Evolutionary conservation across 1,140 invertebrate species (phyloP).

Genomic region (Drosophila ficusphila): DNA sequence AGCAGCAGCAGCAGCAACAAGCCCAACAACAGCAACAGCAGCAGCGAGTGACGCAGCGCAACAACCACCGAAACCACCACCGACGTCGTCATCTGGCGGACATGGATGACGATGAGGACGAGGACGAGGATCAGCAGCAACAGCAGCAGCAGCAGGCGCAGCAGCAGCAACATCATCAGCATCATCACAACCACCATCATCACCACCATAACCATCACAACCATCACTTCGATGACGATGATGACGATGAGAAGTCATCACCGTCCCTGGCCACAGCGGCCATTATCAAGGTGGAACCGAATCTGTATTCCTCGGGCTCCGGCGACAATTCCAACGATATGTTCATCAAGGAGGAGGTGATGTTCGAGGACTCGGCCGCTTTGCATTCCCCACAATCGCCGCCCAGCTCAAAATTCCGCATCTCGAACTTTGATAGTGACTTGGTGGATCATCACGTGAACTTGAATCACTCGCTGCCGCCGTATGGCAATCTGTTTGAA

Average conservation of each 20-base stretch:
- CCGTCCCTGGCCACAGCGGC: conserved; percentile 82
- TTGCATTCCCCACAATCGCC: conserved; percentile 80
- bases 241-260: conserved; percentile 83
- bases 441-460: conserved; percentile 80
- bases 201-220: conserved; percentile 66
- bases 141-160: conserved; percentile 22
- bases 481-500: conserved; percentile 81
- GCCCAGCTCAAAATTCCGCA: conserved; percentile 81
- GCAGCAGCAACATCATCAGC: conserved; percentile 35
- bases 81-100: conserved; percentile 80
- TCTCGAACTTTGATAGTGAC: conserved; percentile 80
- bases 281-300: conserved; percentile 81
- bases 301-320: conserved; percentile 79
- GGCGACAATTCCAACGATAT: conserved; percentile 83
- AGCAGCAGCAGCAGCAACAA: conserved; percentile 41
- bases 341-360: conserved; percentile 82
- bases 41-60: conserved; percentile 55
- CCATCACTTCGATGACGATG: conserved; percentile 80
- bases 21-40: conserved; percentile 45
- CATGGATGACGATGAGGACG: conserved; percentile 78
- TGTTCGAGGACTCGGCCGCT: conserved; percentile 78
- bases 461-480: conserved; percentile 72
- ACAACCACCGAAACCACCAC: conserved; percentile 83
- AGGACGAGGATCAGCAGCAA: conserved; percentile 52
- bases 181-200: conserved; percentile 62